These are phyloP conservation scores for Margarornis squamiger DNA, from an alignment of 2,797 vertebrate genomes.

Conservation along the genomic window DNA sequence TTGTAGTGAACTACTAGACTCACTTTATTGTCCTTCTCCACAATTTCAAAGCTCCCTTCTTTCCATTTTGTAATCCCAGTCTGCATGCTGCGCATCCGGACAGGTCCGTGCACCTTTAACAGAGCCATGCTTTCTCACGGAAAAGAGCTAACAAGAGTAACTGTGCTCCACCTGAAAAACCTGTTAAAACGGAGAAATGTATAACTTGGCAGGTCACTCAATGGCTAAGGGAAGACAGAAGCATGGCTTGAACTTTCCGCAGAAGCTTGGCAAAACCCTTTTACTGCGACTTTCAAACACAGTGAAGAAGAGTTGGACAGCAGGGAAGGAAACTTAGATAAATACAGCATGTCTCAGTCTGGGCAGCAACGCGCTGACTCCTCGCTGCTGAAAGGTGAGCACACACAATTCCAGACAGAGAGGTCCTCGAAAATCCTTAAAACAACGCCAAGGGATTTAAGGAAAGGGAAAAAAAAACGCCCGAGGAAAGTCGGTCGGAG, in stretches of 20 bases:
- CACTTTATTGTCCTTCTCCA: conserved; percentile 94
- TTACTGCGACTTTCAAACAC: neutral
- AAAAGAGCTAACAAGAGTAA: neutral
- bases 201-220: neutral
- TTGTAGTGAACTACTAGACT: conserved; percentile 88
- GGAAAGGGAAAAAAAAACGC: accelerated
- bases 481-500: neutral
- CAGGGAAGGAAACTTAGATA: accelerated
- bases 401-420: neutral
- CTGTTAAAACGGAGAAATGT: neutral
- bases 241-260: accelerated
- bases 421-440: neutral
- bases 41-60: conserved; percentile 94
- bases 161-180: neutral
- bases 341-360: neutral
- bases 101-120: conserved; percentile 88
- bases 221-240: neutral
- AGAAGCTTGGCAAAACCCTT: accelerated
- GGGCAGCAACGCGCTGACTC: accelerated
- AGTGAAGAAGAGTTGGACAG: accelerated
- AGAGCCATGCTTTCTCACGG: conserved; percentile 73
- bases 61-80: conserved; percentile 93
- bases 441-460: neutral
- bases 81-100: conserved; percentile 87
- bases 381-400: neutral